Conservation (phyloP, 2,888 invertebrate species). For the Cybosia mesomella region DNA sequence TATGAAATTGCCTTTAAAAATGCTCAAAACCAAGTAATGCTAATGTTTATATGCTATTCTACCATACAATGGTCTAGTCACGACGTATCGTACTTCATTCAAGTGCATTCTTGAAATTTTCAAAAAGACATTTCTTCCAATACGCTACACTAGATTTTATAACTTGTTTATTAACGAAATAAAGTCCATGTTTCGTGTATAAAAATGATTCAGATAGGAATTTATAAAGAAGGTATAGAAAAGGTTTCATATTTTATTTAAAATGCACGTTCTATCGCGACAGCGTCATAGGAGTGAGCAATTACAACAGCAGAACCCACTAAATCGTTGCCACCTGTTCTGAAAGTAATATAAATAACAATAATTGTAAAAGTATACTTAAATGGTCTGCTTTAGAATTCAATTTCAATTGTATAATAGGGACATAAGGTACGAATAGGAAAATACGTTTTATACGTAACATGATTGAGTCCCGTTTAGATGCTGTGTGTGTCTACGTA, state of each 20-base stretch:
- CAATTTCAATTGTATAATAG: conserved; percentile 40
- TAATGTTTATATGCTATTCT: conserved; percentile 12
- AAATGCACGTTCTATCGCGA: conserved; percentile 70
- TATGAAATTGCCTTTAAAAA: too few relatives aligned
- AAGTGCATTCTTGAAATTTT: conserved; percentile 27
- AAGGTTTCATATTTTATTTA: conserved; percentile 67
- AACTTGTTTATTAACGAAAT: neutral
- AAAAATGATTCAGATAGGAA: neutral
- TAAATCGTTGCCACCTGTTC: conserved; percentile 80
- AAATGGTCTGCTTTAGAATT: conserved; percentile 39
- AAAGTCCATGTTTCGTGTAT: conserved; percentile 11
- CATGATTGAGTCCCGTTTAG: conserved; percentile 51
- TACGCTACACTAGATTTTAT: conserved; percentile 25
- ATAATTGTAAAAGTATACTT: conserved; percentile 44
- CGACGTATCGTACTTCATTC: conserved; percentile 53
- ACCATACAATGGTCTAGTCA: conserved; percentile 46
- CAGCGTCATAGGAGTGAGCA: conserved; percentile 73
- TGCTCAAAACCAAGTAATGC: too few relatives aligned
- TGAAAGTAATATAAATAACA: conserved; percentile 71
- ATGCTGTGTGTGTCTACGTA: conserved; percentile 27
- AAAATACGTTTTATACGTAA: conserved; percentile 51
- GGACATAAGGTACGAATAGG: conserved; percentile 26
- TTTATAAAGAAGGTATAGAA: conserved; percentile 28
- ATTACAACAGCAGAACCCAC: conserved; percentile 79
- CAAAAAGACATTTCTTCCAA: conserved; percentile 23